Percentiles rank a stretch among this genome's conserved stretches.
phyloP scores from a whole-genome alignment of 1,140 invertebrate species.

The Orchestia grillus region DNA sequence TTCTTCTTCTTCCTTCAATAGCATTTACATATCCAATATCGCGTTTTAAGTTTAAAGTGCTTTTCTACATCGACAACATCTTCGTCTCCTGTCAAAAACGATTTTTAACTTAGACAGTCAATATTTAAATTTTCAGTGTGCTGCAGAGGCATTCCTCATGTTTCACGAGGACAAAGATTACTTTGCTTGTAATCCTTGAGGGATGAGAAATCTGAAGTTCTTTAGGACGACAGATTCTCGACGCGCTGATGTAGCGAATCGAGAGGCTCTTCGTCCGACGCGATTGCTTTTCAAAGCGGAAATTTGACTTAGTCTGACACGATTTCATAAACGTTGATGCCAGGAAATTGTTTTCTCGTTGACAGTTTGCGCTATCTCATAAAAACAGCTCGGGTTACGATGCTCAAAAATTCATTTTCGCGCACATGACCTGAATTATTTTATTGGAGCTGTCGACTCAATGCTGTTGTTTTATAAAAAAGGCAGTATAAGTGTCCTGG shows the following conservation, averaged over 20 bases:
- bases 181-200: not conserved
- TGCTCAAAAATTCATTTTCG: not conserved
- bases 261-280: not conserved
- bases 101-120: not conserved
- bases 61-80: too few relatives aligned
- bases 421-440: not conserved
- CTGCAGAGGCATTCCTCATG: not conserved
- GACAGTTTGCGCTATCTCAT: not conserved
- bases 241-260: not conserved
- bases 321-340: not conserved
- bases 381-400: not conserved
- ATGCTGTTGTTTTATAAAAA: not conserved
- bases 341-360: not conserved
- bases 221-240: not conserved
- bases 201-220: too few relatives aligned
- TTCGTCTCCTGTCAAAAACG: not conserved
- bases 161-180: not conserved
- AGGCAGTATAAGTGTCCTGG: not conserved
- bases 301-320: not conserved
- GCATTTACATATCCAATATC: too few relatives aligned
- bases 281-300: not conserved
- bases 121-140: not conserved
- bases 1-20: too few relatives aligned
- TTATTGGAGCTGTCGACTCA: not conserved
- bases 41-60: too few relatives aligned